These are phyloP conservation scores for Shargacucullia verbasci DNA, from an alignment of 2,888 invertebrate species.

Conservation along the genomic window DNA sequence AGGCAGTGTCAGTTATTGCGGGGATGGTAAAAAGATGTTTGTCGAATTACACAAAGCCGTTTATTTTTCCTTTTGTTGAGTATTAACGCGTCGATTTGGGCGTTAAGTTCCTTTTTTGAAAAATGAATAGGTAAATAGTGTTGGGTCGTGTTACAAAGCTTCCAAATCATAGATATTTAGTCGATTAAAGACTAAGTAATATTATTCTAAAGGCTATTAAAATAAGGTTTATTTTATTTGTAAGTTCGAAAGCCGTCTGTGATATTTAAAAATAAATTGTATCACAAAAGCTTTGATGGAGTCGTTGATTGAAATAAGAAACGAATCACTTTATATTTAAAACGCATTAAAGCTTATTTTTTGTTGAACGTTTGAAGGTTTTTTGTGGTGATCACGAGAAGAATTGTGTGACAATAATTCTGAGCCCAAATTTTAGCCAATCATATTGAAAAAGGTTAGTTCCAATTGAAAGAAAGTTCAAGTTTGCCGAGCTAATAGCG, in stretches of 20 bases:
- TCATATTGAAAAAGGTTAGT: constrained; percentile 7
- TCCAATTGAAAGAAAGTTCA: no score
- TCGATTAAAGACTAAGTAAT: constrained; percentile 43
- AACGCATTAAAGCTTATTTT: constrained; percentile 52
- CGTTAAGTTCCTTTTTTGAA: constrained; percentile 87
- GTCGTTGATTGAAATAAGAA: constrained; percentile 57
- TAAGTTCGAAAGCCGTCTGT: constrained; percentile 1
- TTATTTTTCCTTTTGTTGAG: constrained; percentile 87
- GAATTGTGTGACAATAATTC: constrained; percentile 19
- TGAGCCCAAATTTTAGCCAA: constrained; percentile 17
- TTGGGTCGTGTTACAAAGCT: constrained; percentile 81
- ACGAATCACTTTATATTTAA: constrained; percentile 60
- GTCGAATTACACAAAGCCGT: constrained; percentile 85
- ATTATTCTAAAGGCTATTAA: constrained; percentile 41
- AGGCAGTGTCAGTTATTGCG: not conserved
- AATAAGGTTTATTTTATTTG: constrained; percentile 52
- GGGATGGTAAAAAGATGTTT: constrained; percentile 11
- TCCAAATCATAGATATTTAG: constrained; percentile 72
- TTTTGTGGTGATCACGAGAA: constrained; percentile 34
- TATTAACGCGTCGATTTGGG: constrained; percentile 88
- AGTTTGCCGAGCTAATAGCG: no score
- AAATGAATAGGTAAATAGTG: constrained; percentile 89
- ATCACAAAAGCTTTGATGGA: constrained; percentile 55
- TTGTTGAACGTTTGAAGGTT: constrained; percentile 35
- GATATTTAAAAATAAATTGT: constrained; percentile 55